Percentiles rank a stretch among this genome's conserved stretches.
phyloP scores from a whole-genome alignment of 2,888 invertebrate genomes.

The Ornithoptera alexandrae region DNA sequence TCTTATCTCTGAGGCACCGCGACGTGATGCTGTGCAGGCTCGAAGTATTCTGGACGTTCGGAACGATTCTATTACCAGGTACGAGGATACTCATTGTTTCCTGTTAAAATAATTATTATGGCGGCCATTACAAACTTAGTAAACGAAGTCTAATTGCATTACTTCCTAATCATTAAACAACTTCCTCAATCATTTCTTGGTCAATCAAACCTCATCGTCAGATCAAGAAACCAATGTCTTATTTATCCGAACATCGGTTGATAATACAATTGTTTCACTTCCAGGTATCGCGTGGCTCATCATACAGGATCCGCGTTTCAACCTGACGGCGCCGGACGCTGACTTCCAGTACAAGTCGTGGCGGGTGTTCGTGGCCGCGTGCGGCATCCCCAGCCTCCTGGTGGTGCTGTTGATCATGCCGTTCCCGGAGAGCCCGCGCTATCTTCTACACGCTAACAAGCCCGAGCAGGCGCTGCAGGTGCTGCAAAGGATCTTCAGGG shows the following conservation, averaged over 20 bases:
- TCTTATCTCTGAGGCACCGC: slow-evolving; percentile 74
- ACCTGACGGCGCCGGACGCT: slow-evolving; percentile 49
- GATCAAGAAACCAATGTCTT: too few relatives aligned
- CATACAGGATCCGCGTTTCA: slow-evolving; percentile 61
- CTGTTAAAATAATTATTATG: too few relatives aligned
- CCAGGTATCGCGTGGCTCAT: slow-evolving; percentile 73
- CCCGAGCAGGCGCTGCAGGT: slow-evolving; percentile 74
- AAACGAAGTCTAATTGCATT: too few relatives aligned
- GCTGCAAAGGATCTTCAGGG: slow-evolving; percentile 76
- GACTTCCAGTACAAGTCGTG: slow-evolving; percentile 79
- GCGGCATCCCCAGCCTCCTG: slow-evolving; percentile 78
- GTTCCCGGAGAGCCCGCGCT: slow-evolving; percentile 80
- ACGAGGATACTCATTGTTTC: slow-evolving; percentile 16
- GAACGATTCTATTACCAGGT: slow-evolving; percentile 81
- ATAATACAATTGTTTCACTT: slow-evolving; percentile 29
- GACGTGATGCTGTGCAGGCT: slow-evolving; percentile 80
- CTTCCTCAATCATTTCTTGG: too few relatives aligned
- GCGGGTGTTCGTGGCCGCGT: slow-evolving; percentile 82
- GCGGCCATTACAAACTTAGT: too few relatives aligned
- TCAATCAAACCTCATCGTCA: too few relatives aligned
- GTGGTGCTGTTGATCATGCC: slow-evolving; percentile 74
- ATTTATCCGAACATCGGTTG: too few relatives aligned
- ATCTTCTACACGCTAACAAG: slow-evolving; percentile 72
- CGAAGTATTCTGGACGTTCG: slow-evolving; percentile 82
- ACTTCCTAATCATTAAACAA: too few relatives aligned